Conservation (phyloP, 2,113 vertebrate genomes). For the Oncorhynchus tshawytscha region DNA sequence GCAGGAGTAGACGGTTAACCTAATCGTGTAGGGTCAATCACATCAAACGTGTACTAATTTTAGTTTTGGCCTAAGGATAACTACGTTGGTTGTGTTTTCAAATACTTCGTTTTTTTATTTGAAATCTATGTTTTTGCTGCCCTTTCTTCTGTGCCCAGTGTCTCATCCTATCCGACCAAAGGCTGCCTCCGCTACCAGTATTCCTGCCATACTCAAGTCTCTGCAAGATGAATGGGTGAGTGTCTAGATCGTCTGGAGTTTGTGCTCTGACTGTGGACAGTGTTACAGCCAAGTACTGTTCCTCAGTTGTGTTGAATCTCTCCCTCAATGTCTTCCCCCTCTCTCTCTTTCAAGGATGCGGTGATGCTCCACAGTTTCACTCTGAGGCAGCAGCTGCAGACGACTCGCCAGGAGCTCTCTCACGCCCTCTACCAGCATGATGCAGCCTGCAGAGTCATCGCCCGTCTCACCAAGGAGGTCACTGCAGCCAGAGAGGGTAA, state of each 20-base stretch:
- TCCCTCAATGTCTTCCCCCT: neutral
- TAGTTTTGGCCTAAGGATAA: too few relatives aligned
- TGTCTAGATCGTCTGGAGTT: neutral
- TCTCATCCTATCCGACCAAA: constrained; percentile 92
- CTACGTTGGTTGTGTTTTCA: too few relatives aligned
- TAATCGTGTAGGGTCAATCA: neutral
- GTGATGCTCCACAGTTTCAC: constrained; percentile 99
- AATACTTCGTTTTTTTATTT: neutral
- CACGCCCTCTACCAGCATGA: constrained; percentile 97
- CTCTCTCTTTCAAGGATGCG: constrained; percentile 77
- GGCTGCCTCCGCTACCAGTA: constrained; percentile 91
- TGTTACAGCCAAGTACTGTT: neutral
- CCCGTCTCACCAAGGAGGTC: constrained; percentile 98
- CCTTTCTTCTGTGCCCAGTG: constrained; percentile 64
- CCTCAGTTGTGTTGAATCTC: neutral
- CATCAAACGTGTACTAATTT: neutral
- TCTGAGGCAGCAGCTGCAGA: constrained; percentile 94
- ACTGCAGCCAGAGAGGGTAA: constrained; percentile 95
- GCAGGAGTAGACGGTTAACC: neutral
- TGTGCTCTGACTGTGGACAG: neutral
- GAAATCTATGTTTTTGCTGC: neutral
- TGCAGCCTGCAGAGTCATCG: constrained; percentile 95
- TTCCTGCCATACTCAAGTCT: constrained; percentile 95
- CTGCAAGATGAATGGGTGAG: constrained; percentile 97
- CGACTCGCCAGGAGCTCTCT: constrained; percentile 93